A percentile compares a stretch with the other conserved stretches of the same genome.
Conservation (phyloP, 2,888 invertebrate genomes). For the Chymomyza procnemis region DNA sequence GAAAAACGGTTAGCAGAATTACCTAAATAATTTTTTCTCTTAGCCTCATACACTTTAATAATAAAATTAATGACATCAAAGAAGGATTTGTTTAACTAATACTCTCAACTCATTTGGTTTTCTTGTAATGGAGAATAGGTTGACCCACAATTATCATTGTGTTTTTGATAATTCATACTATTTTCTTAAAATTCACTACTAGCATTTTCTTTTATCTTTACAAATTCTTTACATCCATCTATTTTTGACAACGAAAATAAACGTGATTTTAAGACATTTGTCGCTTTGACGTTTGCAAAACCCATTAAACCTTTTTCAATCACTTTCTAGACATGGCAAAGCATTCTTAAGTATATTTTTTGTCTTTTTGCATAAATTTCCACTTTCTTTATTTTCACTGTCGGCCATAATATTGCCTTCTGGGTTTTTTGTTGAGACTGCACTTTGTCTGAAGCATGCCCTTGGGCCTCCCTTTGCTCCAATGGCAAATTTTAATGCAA, state of each 20-base stretch:
- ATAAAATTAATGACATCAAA: too few relatives aligned
- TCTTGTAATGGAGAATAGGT: too few relatives aligned
- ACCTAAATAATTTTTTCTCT: too few relatives aligned
- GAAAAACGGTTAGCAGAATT: too few relatives aligned
- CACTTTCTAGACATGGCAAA: constrained; percentile 3
- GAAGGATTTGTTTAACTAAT: too few relatives aligned
- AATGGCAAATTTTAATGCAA: constrained; percentile 57
- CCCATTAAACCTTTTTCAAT: background rate
- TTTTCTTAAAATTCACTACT: too few relatives aligned
- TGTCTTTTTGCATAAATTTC: constrained; percentile 68
- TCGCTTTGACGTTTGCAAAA: background rate
- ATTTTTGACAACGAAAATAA: background rate
- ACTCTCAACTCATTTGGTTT: too few relatives aligned
- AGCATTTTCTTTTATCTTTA: background rate
- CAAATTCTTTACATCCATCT: too few relatives aligned
- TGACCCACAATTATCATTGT: too few relatives aligned
- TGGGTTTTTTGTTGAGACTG: background rate
- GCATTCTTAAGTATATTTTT: constrained; percentile 65
- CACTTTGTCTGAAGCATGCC: background rate
- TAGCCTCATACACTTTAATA: too few relatives aligned
- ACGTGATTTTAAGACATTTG: constrained; percentile 10
- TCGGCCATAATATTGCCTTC: background rate
- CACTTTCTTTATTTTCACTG: constrained; percentile 45
- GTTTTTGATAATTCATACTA: too few relatives aligned
- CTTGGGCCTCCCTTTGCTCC: background rate